Conservation (phyloP, 1,140 invertebrate genomes). For the Trichonephila clavipes region DNA sequence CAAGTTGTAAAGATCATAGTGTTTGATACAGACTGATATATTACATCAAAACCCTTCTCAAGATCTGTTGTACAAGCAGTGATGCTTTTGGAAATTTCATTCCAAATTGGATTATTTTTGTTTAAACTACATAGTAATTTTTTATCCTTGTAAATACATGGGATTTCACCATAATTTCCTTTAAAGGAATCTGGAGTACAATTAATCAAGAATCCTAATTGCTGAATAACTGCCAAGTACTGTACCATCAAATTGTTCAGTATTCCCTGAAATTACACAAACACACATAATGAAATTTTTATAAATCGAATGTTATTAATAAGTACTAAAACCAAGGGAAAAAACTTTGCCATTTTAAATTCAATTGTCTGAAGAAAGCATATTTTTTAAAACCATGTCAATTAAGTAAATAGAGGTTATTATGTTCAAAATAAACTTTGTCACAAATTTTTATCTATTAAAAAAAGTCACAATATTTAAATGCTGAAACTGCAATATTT, state of each 20-base stretch:
- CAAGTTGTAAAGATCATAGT: background rate
- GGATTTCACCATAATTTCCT: background rate
- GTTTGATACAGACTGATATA: background rate
- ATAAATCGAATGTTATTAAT: background rate
- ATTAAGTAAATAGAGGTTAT: no score
- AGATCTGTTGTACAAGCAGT: background rate
- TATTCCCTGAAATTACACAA: slow-evolving; percentile 4
- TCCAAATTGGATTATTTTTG: background rate
- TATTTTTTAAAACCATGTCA: no score
- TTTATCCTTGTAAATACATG: background rate
- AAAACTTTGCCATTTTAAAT: background rate
- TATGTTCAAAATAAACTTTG: no score
- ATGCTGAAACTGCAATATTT: no score
- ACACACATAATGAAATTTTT: background rate
- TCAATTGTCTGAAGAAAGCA: no score
- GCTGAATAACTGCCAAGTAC: background rate
- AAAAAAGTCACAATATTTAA: no score
- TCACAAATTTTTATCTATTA: no score
- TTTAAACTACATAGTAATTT: background rate
- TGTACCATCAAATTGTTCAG: background rate
- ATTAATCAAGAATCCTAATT: slow-evolving; percentile 50
- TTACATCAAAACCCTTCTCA: background rate
- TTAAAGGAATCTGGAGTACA: slow-evolving; percentile 28
- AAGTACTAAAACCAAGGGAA: background rate
- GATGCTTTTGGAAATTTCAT: background rate